Base-by-base conservation (phyloP, 2,797 vertebrate species). In the Manis javanica region DNA sequence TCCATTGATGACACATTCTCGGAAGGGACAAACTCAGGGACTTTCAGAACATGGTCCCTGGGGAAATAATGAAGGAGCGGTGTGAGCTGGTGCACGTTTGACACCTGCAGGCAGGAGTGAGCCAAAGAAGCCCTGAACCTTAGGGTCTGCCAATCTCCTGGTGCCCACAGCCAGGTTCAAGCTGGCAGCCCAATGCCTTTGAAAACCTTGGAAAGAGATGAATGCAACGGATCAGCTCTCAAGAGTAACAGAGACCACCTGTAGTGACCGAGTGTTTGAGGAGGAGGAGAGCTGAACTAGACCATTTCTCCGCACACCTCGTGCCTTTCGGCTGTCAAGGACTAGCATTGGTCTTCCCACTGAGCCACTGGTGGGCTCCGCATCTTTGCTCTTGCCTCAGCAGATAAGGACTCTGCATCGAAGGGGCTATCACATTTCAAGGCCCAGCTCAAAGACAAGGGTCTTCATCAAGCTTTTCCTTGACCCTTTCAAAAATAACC, bases 11-110 rank as follows among this genome's bases (percentile, higher is more conserved):
- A 42, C 89, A 81, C 39, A 11, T 2, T 81, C 91, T 49, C 37
- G 57, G 57, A 83, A 94, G 42, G 82, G 81, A 92, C 91, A 81
- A 12, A 88, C 93, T 88, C 87, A 2, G 90, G 87, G 64, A 66
- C 86, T 79, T 87, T 5, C 1, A 77, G 61, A 95, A 14, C 81
- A 83, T 1, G 7, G 84, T 96, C 95, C 95, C 64, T 15, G 42
- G 75, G 94, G 71, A n/a, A n/a, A n/a, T n/a, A n/a, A n/a, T n/a
- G n/a, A n/a, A n/a, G n/a, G 3, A 49, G n/a, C 7, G 57, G 55
- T 75, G 24, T 21, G 3, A 82, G 6, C 59, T 75, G 53, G 12
- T 59, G 13, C 39, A 51, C 83, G 64, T 39, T 81, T 82, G 75
- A 53, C 24, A 8, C 21, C 26, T 16, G 26, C 14, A 16, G 31